These are phyloP conservation scores for Aphrocallistes beatrix DNA, from an alignment of 37 sponge, comb jelly and placozoan species.

Conservation along the genomic window DNA sequence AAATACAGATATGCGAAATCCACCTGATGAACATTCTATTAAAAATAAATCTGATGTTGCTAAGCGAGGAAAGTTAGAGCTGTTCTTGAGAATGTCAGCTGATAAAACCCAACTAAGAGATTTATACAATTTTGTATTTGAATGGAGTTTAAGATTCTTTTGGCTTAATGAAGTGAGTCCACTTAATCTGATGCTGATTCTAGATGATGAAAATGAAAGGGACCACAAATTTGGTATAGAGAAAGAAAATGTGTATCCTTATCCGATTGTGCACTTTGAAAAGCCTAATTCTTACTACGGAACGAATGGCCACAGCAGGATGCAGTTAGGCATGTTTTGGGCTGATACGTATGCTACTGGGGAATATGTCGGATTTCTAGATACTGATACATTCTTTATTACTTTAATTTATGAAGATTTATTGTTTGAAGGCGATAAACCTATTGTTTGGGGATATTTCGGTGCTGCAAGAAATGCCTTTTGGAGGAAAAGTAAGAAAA, in stretches of 20 bases:
- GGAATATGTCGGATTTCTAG: background rate
- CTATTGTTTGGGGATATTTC: background rate
- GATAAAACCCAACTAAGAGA: background rate
- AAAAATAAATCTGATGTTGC: background rate
- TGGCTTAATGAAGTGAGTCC: background rate
- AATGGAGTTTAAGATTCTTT: background rate
- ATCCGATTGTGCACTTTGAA: background rate
- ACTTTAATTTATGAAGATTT: background rate
- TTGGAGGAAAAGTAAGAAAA: background rate
- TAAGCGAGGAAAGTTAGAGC: background rate
- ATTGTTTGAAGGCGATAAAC: background rate
- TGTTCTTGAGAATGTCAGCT: background rate
- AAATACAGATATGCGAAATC: too few relatives aligned
- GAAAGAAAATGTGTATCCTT: background rate
- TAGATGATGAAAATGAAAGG: background rate
- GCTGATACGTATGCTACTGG: background rate
- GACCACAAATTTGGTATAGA: background rate
- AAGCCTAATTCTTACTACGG: background rate
- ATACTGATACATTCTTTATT: background rate
- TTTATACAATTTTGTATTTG: background rate
- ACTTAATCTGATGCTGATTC: background rate
- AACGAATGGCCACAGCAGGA: background rate
- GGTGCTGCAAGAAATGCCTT: background rate
- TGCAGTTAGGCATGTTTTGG: background rate
- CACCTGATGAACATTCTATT: too few relatives aligned